phyloP scores from a whole-genome alignment of 2,113 vertebrate species.

The Ceyx melanurus region DNA sequence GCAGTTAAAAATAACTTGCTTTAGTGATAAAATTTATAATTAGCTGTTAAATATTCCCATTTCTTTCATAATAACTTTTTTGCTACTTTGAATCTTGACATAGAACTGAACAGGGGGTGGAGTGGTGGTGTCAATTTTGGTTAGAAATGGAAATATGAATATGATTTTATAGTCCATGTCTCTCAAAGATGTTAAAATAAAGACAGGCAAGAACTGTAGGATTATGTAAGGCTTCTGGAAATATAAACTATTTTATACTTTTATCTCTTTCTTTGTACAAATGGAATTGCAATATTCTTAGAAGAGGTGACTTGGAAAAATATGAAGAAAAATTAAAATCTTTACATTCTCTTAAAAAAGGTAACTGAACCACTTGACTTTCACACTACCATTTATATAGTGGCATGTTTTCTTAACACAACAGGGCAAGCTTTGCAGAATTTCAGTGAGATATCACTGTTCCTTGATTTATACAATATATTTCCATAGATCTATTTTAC shows the following conservation, averaged over 20 bases:
- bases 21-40: not conserved
- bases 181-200: not conserved
- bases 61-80: not conserved
- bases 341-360: not conserved
- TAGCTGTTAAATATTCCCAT: not conserved
- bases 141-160: slow-evolving; percentile 3
- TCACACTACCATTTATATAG: not conserved
- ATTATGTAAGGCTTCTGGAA: slow-evolving; percentile 2
- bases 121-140: not conserved
- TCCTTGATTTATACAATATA: not conserved
- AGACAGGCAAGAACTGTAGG: not conserved
- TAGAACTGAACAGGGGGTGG: not conserved
- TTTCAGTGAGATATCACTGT: not conserved
- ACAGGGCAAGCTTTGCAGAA: not conserved
- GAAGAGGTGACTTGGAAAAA: not conserved
- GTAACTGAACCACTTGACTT: not conserved
- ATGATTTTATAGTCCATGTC: not conserved
- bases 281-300: not conserved
- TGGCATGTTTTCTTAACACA: not conserved
- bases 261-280: not conserved
- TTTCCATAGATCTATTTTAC: not conserved
- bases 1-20: not conserved
- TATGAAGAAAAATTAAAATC: not conserved
- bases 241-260: slow-evolving; percentile 16
- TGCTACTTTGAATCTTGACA: not conserved